Evolutionary conservation across 2,888 invertebrate genomes (phyloP).

Genomic region (Caenorhabditis auriculariae): DNA sequence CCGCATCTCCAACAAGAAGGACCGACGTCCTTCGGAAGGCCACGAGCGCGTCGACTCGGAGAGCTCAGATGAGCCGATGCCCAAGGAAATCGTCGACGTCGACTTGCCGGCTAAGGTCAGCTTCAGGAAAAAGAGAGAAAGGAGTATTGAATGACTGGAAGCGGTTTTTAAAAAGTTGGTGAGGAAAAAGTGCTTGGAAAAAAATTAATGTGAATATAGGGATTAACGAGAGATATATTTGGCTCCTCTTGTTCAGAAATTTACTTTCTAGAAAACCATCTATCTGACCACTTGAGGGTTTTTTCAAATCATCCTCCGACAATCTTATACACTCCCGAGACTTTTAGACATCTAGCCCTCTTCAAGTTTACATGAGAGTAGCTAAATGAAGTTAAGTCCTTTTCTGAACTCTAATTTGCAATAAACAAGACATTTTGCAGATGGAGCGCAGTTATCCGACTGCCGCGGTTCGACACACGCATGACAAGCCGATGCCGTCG

Average conservation of each 20-base stretch:
- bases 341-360: no score
- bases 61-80: slow-evolving; percentile 30
- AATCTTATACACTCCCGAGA: no score
- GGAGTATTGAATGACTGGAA: not conserved
- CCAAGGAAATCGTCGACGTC: slow-evolving; percentile 32
- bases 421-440: slow-evolving; percentile 20
- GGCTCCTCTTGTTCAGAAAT: no score
- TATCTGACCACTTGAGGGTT: no score
- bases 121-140: no score
- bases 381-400: not conserved
- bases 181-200: not conserved
- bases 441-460: slow-evolving; percentile 43
- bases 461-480: slow-evolving; percentile 29
- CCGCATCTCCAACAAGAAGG: slow-evolving; percentile 35
- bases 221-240: no score
- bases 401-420: not conserved
- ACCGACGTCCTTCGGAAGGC: slow-evolving; percentile 23
- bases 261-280: no score
- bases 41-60: slow-evolving; percentile 34
- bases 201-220: no score
- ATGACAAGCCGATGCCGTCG: slow-evolving; percentile 40
- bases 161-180: not conserved
- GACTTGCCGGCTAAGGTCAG: slow-evolving; percentile 39
- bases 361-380: no score
- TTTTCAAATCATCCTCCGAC: no score